Percentiles rank a stretch among this genome's conserved stretches.
phyloP scores from a whole-genome alignment of 2,797 vertebrate genomes.

The Halcyon smyrnensis region DNA sequence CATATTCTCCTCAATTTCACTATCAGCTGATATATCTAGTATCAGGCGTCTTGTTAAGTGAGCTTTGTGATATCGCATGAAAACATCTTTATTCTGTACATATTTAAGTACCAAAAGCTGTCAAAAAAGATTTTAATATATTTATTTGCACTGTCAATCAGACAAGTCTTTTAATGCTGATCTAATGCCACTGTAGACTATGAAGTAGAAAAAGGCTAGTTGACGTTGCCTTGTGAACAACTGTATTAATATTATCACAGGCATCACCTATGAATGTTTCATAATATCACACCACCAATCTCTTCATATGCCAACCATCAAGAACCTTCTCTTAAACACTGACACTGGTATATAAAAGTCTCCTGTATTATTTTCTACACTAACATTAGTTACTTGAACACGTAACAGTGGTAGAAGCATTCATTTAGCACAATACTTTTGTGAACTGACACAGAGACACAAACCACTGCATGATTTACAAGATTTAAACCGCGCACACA shows the following conservation, averaged over 20 bases:
- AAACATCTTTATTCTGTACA: slow-evolving; percentile 98
- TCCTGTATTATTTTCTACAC: background rate
- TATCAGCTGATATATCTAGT: slow-evolving; percentile 97
- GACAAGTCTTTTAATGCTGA: background rate
- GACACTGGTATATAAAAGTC: background rate
- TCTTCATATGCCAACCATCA: background rate
- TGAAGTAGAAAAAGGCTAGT: background rate
- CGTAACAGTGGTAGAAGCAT: background rate
- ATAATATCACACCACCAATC: background rate
- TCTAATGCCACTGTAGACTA: background rate
- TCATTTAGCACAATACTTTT: background rate
- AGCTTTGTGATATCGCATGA: slow-evolving; percentile 99
- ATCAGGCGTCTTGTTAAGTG: slow-evolving; percentile 96
- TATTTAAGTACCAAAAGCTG: slow-evolving; percentile 97
- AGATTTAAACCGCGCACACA: background rate
- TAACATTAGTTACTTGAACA: background rate
- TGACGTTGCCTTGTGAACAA: background rate
- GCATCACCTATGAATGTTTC: background rate
- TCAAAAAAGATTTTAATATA: slow-evolving; percentile 56
- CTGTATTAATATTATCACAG: background rate
- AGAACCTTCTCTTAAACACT: background rate
- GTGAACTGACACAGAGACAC: background rate
- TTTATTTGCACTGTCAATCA: slow-evolving; percentile 10
- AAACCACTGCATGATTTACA: background rate
- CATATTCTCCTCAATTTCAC: slow-evolving; percentile 99